A percentile compares a stretch with the other conserved stretches of the same genome.
Conservation (phyloP, 2,888 invertebrate genomes). For the Vesta saturnalis region DNA sequence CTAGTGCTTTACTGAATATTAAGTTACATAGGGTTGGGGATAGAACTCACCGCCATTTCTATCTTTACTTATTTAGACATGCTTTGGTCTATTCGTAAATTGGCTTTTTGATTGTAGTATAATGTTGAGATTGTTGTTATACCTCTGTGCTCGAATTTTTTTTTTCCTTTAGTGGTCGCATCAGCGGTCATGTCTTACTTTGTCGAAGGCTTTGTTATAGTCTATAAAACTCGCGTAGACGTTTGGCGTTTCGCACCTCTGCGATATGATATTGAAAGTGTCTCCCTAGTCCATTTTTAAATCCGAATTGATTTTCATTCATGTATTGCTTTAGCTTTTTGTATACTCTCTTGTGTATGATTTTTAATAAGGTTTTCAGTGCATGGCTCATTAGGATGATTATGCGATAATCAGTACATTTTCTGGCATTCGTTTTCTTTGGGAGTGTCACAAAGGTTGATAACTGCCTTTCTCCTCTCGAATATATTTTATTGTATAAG, state of each 20-base stretch:
- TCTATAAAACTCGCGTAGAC: not conserved
- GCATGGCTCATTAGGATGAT: not conserved
- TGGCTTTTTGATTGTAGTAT: conserved; percentile 9
- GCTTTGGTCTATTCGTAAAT: not conserved
- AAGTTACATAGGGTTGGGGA: not conserved
- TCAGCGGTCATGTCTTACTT: conserved; percentile 4
- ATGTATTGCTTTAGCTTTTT: not conserved
- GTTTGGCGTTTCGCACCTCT: not conserved
- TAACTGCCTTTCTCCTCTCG: too few relatives aligned
- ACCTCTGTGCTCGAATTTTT: not conserved
- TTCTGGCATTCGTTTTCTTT: too few relatives aligned
- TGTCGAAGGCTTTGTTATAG: not conserved
- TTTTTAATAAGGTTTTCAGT: not conserved
- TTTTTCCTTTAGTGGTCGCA: not conserved
- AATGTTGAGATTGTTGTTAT: not conserved
- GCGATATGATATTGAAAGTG: not conserved
- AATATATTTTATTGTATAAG: too few relatives aligned
- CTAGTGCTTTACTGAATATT: not conserved
- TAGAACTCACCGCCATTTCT: conserved; percentile 6
- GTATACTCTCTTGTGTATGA: not conserved
- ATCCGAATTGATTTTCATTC: not conserved
- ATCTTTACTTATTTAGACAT: conserved; percentile 3
- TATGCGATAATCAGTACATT: not conserved
- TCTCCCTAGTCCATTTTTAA: not conserved
- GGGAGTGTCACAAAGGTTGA: too few relatives aligned